phyloP scores from a whole-genome alignment of 2,888 invertebrate species.

The Phragmatobia fuliginosa region DNA sequence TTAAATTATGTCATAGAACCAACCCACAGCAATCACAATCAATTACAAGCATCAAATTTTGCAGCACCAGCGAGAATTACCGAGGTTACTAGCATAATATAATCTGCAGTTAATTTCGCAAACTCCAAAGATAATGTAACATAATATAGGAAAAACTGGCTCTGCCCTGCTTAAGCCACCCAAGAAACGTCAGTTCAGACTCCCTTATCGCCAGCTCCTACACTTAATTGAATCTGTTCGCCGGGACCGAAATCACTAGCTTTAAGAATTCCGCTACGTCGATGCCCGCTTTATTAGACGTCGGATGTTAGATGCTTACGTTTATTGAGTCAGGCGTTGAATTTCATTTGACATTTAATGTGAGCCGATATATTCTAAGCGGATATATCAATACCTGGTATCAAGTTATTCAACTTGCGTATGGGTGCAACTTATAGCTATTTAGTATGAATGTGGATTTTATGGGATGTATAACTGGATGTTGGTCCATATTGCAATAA shows the following conservation, averaged over 20 bases:
- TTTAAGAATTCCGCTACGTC: constrained; percentile 43
- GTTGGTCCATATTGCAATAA: too few species aligned
- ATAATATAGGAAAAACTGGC: constrained; percentile 1
- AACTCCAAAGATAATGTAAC: not conserved
- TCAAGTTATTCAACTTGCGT: constrained; percentile 22
- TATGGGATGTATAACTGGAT: not conserved
- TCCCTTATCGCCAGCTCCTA: constrained; percentile 12
- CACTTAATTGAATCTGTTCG: constrained; percentile 49
- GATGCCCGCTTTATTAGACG: constrained; percentile 41
- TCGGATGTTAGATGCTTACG: constrained; percentile 17
- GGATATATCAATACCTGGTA: constrained; percentile 6
- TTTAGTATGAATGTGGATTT: not conserved
- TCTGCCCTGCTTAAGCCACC: not conserved
- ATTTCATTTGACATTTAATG: constrained; percentile 20
- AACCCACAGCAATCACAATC: not conserved
- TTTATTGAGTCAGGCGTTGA: constrained; percentile 33
- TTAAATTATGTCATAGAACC: not conserved
- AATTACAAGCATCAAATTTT: not conserved
- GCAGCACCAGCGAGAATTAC: not conserved
- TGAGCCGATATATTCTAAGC: not conserved
- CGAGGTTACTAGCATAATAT: not conserved
- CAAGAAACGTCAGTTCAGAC: constrained; percentile 8
- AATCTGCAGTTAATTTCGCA: constrained; percentile 5
- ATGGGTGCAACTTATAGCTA: not conserved
- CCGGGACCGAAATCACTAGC: constrained; percentile 32